phyloP scores from a whole-genome alignment of 2,797 vertebrate species.

The Chrysocyon brachyurus region DNA sequence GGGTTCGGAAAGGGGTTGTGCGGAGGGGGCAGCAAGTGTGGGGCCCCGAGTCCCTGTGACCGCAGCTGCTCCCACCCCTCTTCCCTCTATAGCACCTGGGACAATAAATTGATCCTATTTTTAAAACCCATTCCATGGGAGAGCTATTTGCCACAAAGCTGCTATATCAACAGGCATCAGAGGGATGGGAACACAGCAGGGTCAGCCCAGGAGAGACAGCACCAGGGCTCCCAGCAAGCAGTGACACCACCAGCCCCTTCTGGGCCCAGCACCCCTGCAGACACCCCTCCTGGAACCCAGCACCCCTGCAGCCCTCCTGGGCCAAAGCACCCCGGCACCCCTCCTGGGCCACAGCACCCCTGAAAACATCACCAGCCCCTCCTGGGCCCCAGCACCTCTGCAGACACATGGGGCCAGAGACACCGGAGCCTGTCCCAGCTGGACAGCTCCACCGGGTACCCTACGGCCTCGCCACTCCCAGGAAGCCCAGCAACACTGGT shows the following conservation, averaged over 20 bases:
- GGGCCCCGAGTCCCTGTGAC: background rate
- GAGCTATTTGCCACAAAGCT: too few species aligned
- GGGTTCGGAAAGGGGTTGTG: background rate
- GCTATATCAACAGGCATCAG: accelerated
- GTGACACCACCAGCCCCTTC: accelerated
- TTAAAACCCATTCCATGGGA: background rate
- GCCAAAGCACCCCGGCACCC: too few species aligned
- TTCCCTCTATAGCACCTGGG: accelerated
- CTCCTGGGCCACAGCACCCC: too few species aligned
- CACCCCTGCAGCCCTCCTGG: background rate
- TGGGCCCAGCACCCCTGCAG: background rate
- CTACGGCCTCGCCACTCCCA: accelerated
- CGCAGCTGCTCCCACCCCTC: background rate
- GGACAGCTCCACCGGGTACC: accelerated
- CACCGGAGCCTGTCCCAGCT: accelerated
- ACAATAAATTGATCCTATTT: background rate
- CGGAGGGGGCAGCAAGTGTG: background rate
- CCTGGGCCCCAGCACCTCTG: background rate
- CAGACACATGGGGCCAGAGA: background rate
- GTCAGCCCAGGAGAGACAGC: accelerated
- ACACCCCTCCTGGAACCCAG: background rate
- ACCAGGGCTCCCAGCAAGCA: background rate
- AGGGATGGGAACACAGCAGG: background rate
- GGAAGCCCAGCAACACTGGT: background rate
- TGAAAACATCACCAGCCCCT: too few species aligned